These are phyloP conservation scores for Lasioglossum malachurum DNA, from an alignment of 2,888 invertebrate genomes.

Conservation along the genomic window DNA sequence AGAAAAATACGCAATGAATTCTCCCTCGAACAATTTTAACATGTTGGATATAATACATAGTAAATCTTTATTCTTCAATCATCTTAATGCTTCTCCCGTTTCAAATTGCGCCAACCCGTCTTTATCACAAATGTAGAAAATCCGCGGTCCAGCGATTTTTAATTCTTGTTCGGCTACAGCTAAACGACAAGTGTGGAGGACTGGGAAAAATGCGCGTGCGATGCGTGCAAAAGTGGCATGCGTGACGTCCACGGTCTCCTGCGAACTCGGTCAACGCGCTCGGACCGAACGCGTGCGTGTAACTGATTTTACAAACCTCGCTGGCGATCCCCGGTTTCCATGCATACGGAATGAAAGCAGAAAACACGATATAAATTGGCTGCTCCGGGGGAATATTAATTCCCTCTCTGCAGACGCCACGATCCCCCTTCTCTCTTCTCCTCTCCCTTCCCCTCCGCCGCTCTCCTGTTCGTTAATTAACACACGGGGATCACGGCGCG, in stretches of 20 bases:
- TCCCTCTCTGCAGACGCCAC: conserved; percentile 12
- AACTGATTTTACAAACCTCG: conserved; percentile 34
- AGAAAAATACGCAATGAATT: too few species aligned
- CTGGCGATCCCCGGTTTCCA: conserved; percentile 48
- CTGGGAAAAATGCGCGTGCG: not conserved
- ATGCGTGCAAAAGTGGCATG: conserved; percentile 37
- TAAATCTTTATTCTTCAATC: too few species aligned
- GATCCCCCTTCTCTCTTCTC: not conserved
- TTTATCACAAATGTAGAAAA: too few species aligned
- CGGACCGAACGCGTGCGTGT: conserved; percentile 45
- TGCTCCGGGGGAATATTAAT: conserved; percentile 50
- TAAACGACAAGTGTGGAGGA: not conserved
- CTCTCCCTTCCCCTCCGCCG: not conserved
- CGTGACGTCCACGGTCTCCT: conserved; percentile 36
- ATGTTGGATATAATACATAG: too few species aligned
- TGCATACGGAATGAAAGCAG: conserved; percentile 52
- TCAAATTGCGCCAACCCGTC: too few species aligned
- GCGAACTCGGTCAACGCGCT: conserved; percentile 58
- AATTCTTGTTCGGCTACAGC: not conserved
- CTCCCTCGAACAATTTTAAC: too few species aligned
- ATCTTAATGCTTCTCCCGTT: too few species aligned
- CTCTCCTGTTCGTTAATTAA: conserved; percentile 41
- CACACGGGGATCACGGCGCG: conserved; percentile 6
- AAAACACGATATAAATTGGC: conserved; percentile 59
- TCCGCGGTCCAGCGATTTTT: not conserved